A percentile compares a stretch with the other conserved stretches of the same genome.
Conservation (phyloP, 1,140 invertebrate genomes). For the Bactericera cockerelli region DNA sequence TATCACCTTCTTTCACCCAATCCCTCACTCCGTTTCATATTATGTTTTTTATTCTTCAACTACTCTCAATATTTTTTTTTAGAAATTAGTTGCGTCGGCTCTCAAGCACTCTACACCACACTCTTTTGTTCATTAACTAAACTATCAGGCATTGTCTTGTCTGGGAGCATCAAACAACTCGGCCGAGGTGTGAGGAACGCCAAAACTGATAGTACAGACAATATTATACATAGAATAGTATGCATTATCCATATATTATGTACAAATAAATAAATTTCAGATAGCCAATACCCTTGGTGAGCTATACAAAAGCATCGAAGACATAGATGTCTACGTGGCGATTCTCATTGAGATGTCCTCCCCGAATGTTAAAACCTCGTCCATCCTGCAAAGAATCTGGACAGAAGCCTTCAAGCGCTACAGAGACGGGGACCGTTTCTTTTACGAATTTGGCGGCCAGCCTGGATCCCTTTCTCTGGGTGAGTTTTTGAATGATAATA, state of each 20-base stretch:
- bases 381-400: slow-evolving; percentile 80
- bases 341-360: slow-evolving; percentile 72
- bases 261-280: background rate
- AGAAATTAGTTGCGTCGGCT: no score
- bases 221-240: no score
- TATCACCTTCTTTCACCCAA: no score
- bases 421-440: slow-evolving; percentile 64
- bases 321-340: slow-evolving; percentile 83
- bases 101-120: background rate
- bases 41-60: no score
- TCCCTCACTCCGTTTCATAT: no score
- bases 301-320: slow-evolving; percentile 51
- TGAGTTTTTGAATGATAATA: slow-evolving; percentile 28
- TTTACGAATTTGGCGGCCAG: slow-evolving; percentile 56
- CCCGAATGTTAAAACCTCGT: slow-evolving; percentile 59
- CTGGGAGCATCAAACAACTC: no score
- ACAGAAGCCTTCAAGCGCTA: slow-evolving; percentile 72
- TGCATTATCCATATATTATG: background rate
- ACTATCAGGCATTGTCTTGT: no score
- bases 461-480: slow-evolving; percentile 48
- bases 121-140: background rate
- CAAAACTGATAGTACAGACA: background rate
- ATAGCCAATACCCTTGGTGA: background rate
- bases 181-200: background rate
- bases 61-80: no score